Evolutionary conservation across 2,113 vertebrate species (phyloP).

Genomic region (Elaphurus davidianus): DNA sequence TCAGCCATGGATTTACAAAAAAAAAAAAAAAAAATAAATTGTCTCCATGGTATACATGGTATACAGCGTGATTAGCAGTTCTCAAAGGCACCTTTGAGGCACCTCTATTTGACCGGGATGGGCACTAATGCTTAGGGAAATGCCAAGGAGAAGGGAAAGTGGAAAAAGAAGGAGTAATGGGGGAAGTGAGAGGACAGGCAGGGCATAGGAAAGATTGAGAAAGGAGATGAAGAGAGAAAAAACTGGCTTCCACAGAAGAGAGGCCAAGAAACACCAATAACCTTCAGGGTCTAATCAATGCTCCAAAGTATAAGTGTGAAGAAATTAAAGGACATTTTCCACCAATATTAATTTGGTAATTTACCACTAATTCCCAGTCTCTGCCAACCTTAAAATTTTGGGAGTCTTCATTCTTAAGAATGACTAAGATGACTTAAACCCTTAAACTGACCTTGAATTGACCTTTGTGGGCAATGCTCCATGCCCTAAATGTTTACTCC

Average conservation of each 20-base stretch:
- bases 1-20: too few relatives aligned
- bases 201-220: not conserved
- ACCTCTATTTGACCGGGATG: not conserved
- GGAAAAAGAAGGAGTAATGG: not conserved
- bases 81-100: not conserved
- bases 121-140: not conserved
- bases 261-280: not conserved
- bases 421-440: not conserved
- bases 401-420: not conserved
- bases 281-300: not conserved
- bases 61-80: not conserved
- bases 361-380: not conserved
- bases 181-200: not conserved
- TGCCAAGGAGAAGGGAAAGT: not conserved
- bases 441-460: not conserved
- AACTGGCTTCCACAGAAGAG: not conserved
- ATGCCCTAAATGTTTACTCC: not conserved
- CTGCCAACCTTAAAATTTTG: not conserved
- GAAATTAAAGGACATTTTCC: not conserved
- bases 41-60: not conserved
- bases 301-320: not conserved
- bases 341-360: not conserved
- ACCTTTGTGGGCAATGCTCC: not conserved
- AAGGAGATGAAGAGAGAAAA: not conserved
- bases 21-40: not conserved